A percentile compares a stretch with the other conserved stretches of the same genome.
Evolutionary conservation across 1,140 invertebrate genomes (phyloP).

Genomic region (Mamestra configurata): DNA sequence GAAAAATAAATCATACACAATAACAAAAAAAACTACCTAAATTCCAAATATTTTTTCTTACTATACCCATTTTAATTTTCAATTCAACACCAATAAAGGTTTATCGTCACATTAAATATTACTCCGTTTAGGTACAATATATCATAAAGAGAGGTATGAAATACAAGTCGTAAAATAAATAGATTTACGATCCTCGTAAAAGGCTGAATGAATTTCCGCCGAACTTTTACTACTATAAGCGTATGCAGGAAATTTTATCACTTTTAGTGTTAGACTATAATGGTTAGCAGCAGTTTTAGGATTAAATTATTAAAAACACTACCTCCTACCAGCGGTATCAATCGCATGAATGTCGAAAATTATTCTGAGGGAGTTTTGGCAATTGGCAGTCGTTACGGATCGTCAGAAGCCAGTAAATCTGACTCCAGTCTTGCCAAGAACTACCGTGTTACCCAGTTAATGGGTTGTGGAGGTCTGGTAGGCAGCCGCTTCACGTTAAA

Average conservation of each 20-base stretch:
- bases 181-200: constrained; percentile 39
- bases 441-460: too few species aligned
- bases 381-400: too few species aligned
- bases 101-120: background rate
- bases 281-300: background rate
- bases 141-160: constrained; percentile 37
- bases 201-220: constrained; percentile 40
- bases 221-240: constrained; percentile 41
- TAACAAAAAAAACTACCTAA: too few species aligned
- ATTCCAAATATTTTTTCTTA: background rate
- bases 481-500: too few species aligned
- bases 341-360: too few species aligned
- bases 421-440: too few species aligned
- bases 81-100: background rate
- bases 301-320: too few species aligned
- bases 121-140: background rate
- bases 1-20: too few species aligned
- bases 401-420: too few species aligned
- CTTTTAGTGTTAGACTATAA: constrained; percentile 3
- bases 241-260: constrained; percentile 9
- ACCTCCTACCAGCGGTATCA: too few species aligned
- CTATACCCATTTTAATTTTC: background rate
- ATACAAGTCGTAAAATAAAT: constrained; percentile 46
- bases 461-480: too few species aligned
- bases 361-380: too few species aligned